These are phyloP conservation scores for Spheniscus humboldti DNA, from an alignment of 2,797 vertebrate genomes.

Conservation along the genomic window DNA sequence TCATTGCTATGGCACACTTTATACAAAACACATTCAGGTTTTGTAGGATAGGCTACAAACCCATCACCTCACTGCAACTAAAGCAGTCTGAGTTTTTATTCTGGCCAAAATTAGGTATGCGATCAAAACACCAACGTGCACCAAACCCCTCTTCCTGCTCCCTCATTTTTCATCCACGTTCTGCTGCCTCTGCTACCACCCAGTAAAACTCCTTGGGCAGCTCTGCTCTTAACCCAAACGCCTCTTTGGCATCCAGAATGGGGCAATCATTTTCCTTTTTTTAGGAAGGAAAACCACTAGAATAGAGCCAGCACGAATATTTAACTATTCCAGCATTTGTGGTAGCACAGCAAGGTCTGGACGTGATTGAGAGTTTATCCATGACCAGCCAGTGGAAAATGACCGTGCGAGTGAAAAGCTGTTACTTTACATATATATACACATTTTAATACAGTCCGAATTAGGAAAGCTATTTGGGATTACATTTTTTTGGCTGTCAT, in stretches of 20 bases:
- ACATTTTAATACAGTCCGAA: neutral
- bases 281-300: neutral
- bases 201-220: neutral
- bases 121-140: neutral
- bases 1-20: neutral
- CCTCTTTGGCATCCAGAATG: neutral
- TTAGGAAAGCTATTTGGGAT: slow-evolving; percentile 21
- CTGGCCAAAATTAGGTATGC: neutral
- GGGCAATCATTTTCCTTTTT: neutral
- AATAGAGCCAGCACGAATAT: neutral
- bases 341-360: neutral
- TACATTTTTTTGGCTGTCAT: neutral
- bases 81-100: neutral
- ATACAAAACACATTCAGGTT: neutral
- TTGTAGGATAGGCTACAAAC: neutral
- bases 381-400: neutral
- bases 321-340: neutral
- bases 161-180: neutral
- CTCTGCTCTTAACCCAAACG: neutral
- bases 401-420: neutral
- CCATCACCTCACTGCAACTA: neutral
- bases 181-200: neutral
- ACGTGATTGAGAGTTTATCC: neutral
- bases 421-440: neutral
- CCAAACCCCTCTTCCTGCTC: neutral